Evolutionary conservation across 2,113 vertebrate genomes (phyloP), one percentile per base, ranked within the genome.

Genomic region (Eleginops maclovinus): DNA sequence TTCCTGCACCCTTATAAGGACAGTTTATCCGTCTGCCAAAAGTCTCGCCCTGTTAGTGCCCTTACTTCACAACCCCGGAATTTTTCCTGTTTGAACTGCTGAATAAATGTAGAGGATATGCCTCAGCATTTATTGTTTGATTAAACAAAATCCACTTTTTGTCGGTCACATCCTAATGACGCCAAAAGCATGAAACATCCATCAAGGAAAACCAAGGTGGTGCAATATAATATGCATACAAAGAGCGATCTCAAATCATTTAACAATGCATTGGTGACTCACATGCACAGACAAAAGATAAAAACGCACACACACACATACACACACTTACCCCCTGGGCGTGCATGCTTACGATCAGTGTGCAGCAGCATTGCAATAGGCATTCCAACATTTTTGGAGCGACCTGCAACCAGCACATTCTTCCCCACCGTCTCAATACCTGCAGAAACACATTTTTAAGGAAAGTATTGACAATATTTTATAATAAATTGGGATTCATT

Each of bases 341-440:
- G 95, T 78, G 97, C 95, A 0, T 98, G 96, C 19, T 90, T 93
- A 62, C 96, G 95, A 68, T 98, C 97, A 0, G 94, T 95, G 83
- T 97, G 96, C 53, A 98, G 84, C 77, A 98, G 93, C 96, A 98
- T 97, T 19, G 97, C 95, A 24, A 98, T 96, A 3, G 97, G 97
- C 96, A 99, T 96, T 70, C 97, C 97, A 46, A 98, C 96, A 43
- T 98, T 97, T 94, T 98, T 98, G 9, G 97, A 99, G 83, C 96
- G 95, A 77, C 97, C 97, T 14, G 93, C 96, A 5, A 98, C 96
- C 70, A 98, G 91, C 70, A 99, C 96, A 51, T 98, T 97, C 92
- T 95, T 97, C 40, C 97, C 97, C 91, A 96, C 94, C 0, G 96
- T 97, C 78, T 96, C 92, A 78, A 98, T 97, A 74, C 96, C 97